Evolutionary conservation across 2,888 invertebrate genomes (phyloP).

Genomic region (Seira sanloemensis): DNA sequence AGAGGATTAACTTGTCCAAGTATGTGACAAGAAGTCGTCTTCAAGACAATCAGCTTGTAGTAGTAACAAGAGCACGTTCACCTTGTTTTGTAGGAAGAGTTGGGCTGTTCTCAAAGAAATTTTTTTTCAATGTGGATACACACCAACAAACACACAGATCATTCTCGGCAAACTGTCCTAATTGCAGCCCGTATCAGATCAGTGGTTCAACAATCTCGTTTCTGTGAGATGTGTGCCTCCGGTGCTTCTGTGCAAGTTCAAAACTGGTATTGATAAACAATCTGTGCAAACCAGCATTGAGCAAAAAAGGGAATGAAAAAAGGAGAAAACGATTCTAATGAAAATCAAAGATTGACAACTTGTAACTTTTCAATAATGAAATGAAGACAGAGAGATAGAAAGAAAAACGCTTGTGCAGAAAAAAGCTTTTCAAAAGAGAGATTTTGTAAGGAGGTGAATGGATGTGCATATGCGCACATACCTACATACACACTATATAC

Average conservation of each 20-base stretch:
- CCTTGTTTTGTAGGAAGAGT: constrained; percentile 31
- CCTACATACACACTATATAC: background rate
- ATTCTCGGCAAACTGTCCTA: constrained; percentile 8
- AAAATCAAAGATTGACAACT: constrained; percentile 16
- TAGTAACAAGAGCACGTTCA: constrained; percentile 50
- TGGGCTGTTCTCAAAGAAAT: too few relatives aligned
- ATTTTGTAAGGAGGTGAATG: background rate
- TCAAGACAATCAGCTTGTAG: background rate
- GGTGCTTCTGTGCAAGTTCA: background rate
- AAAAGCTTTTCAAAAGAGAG: constrained; percentile 6
- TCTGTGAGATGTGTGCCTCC: background rate
- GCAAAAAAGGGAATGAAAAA: background rate
- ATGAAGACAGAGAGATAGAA: too few relatives aligned
- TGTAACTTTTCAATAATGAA: background rate
- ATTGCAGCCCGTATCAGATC: background rate
- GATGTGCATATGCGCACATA: background rate
- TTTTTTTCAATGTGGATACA: too few relatives aligned
- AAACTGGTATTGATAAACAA: constrained; percentile 15
- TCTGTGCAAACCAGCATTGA: background rate
- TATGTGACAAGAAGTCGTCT: too few relatives aligned
- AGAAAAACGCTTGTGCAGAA: too few relatives aligned
- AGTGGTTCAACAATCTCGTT: constrained; percentile 17
- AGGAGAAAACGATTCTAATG: background rate
- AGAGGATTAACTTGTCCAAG: too few relatives aligned
- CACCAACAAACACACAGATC: too few relatives aligned